Evolutionary conservation across 2,888 invertebrate genomes (phyloP), one percentile per base, ranked within the genome.

Genomic region (Ophonus ardosiacus): DNA sequence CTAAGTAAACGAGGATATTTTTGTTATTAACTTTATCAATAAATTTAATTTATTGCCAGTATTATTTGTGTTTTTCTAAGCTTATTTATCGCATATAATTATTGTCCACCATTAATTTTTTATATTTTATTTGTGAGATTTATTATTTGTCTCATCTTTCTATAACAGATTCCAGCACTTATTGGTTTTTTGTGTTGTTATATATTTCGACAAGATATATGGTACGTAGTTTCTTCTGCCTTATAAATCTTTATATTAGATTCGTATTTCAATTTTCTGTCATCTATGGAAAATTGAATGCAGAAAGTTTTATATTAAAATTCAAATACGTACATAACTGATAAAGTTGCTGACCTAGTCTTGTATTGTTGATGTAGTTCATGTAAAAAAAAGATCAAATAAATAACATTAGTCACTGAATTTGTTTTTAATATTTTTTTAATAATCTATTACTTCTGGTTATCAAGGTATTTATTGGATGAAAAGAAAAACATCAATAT

Each of bases 211-310:
- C 15, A 17, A 61, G 59, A 61, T 61, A 61, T 61, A 61, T 61
- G 7, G 18, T 17, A 61, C 59, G 18, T 8, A 61, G 59, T 61
- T 8, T 61, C 18, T 51, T 51, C 13, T 10, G 43, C 43, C 13
- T 51, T 51, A 18, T 61, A 61, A 61, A 61, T 61, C 17, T 61
- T 61, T 61, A 61, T 61, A 61, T 61, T 17, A 61, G 17, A 18
- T 18, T 61, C 59, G 59, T 61, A 61, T 61, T 61, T 61, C 59
- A 61, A 17, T 61, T 18, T 61, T 18, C 43, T 51, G 43, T 51
- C 43, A 51, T 51, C 43, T 13, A 51, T 51, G 10, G 43, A 51
- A 51, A 51, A 51, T 51, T 51, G 43, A 51, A 51, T 51, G 43
- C 43, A 51, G 43, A 51, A 51, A 51, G 43, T 51, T 51, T 51